Evolutionary conservation across 1,140 invertebrate genomes (phyloP).

Genomic region (Uloborus diversus): DNA sequence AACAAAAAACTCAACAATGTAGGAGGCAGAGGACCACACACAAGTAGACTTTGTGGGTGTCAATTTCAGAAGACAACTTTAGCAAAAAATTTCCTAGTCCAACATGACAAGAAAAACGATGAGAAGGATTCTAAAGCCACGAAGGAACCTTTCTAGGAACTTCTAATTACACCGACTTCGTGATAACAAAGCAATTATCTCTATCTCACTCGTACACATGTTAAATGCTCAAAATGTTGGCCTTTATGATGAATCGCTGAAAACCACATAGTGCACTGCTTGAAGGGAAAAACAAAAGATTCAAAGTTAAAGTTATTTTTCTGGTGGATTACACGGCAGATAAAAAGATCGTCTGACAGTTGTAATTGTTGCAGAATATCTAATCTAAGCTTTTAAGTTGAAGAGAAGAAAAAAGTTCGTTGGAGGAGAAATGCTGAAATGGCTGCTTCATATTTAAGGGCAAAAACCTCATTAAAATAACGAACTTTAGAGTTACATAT

Average conservation of each 20-base stretch:
- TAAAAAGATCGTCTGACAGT: slow-evolving; percentile 6
- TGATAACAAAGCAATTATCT: slow-evolving; percentile 38
- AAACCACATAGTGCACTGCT: background rate
- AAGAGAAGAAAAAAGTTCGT: background rate
- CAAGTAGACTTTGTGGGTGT: too few relatives aligned
- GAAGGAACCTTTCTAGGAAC: background rate
- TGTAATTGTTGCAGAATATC: slow-evolving; percentile 5
- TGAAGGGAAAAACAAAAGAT: background rate
- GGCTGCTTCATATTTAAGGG: too few relatives aligned
- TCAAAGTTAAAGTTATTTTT: slow-evolving; percentile 27
- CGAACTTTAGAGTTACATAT: too few relatives aligned
- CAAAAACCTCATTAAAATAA: too few relatives aligned
- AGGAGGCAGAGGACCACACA: background rate
- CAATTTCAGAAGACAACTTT: too few relatives aligned
- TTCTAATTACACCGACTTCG: background rate
- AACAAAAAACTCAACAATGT: background rate
- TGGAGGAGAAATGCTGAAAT: background rate
- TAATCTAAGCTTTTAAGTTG: background rate
- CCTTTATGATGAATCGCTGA: slow-evolving; percentile 6
- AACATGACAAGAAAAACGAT: too few relatives aligned
- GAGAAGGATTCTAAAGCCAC: background rate
- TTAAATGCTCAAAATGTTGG: background rate
- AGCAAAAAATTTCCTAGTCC: too few relatives aligned
- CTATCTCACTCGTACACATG: background rate
- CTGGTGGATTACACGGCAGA: background rate